Conservation (phyloP, 2,113 vertebrate species). For the rabbit (Oryctolagus cuniculus) region DNA sequence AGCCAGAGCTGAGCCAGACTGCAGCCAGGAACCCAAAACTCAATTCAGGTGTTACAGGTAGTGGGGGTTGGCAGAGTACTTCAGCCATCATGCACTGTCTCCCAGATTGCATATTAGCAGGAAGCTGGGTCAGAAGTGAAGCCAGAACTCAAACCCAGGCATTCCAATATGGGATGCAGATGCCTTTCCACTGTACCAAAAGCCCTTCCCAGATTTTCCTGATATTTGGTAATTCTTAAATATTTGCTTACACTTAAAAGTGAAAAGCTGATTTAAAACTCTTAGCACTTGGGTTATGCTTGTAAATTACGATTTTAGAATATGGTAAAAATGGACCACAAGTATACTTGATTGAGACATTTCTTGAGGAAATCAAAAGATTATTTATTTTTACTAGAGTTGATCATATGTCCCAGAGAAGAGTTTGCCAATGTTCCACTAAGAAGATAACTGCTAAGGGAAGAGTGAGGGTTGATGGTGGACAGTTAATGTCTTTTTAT, state of each 20-base stretch:
- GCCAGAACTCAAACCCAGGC: no score
- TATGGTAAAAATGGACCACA: background rate
- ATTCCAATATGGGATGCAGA: no score
- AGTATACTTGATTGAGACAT: background rate
- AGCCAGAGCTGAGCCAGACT: no score
- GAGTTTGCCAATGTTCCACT: background rate
- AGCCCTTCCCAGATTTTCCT: background rate
- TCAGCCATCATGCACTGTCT: no score
- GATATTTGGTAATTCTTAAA: background rate
- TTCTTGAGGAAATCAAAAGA: background rate
- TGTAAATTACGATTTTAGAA: background rate
- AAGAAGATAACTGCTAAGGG: background rate
- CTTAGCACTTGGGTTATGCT: background rate
- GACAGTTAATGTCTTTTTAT: no score
- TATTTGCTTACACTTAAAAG: constrained; percentile 25
- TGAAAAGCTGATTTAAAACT: background rate
- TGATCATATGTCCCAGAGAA: background rate
- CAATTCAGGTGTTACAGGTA: no score
- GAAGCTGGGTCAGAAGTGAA: no score
- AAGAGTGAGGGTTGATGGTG: no score
- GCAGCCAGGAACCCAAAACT: no score
- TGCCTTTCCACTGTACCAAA: no score
- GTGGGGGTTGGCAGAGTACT: no score
- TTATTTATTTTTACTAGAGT: background rate
- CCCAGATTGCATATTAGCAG: no score